Evolutionary conservation across 2,888 invertebrate species (phyloP).

Genomic region (Tenthredo mesomela): DNA sequence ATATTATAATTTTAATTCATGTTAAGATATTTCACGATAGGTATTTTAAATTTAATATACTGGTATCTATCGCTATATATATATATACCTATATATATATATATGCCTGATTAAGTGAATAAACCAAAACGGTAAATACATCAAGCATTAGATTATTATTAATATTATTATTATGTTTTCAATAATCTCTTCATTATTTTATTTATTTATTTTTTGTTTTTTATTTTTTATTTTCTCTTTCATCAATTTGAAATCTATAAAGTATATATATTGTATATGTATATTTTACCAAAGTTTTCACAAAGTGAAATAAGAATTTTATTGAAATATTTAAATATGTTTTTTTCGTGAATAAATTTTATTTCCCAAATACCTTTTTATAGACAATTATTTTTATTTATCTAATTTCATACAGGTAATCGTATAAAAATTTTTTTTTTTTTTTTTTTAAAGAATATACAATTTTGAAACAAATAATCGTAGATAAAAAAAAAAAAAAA

Average conservation of each 20-base stretch:
- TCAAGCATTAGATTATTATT: slow-evolving; percentile 1
- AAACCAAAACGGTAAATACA: slow-evolving; percentile 6
- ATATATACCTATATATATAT: not conserved
- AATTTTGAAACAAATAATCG: not conserved
- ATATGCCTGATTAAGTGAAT: not conserved
- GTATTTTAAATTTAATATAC: not conserved
- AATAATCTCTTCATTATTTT: slow-evolving; percentile 14
- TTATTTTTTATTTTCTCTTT: slow-evolving; percentile 42
- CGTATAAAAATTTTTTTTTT: not conserved
- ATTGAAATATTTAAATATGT: slow-evolving; percentile 24
- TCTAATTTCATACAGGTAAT: not conserved
- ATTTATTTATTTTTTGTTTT: slow-evolving; percentile 8
- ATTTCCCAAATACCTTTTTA: slow-evolving; percentile 56
- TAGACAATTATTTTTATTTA: not conserved
- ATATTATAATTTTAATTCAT: slow-evolving; percentile 49
- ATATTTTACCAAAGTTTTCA: slow-evolving; percentile 73
- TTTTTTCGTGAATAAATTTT: slow-evolving; percentile 63
- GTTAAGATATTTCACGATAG: not conserved
- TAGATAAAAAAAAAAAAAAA: not conserved
- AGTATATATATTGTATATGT: slow-evolving; percentile 59
- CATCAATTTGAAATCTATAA: slow-evolving; percentile 59
- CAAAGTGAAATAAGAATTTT: slow-evolving; percentile 65
- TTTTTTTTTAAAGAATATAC: not conserved
- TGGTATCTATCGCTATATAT: not conserved
- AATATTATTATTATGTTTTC: not conserved